Evolutionary conservation across 2,888 invertebrate species (phyloP), one percentile per base, ranked within the genome.

Genomic region (Diaprepes abbreviatus): DNA sequence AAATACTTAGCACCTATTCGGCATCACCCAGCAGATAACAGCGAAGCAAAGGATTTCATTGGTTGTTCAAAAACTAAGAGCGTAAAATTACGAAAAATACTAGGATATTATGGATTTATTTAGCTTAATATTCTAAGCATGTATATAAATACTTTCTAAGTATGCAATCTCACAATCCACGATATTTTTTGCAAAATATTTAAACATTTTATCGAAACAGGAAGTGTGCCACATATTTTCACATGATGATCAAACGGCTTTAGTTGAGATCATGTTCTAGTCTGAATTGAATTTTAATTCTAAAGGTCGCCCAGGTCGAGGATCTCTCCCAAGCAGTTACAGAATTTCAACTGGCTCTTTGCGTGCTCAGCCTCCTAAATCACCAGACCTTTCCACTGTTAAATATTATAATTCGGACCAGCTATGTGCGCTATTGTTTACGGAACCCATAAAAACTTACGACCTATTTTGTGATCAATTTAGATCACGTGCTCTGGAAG

Each of bases 341-440:
- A 24, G 70, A 70, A 70, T 70, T 58, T 52, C 65, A 64, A 70
- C 54, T 35, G 62, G 6, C 16, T 33, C 57, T 36, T 58, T 65
- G 58, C 70, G 70, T 70, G 70, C 70, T 60, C 65, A 59, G 70
- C 70, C 54, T 70, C 65, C 65, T 60, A 70, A 70, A 70, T 70
- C 35, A 40, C 59, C 70, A 43, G 50, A 63, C 45, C 63, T 62
- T 68, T 68, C 55, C 62, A 45, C 68, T 68, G 63, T 70, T 65
- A 60, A 68, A 65, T 71, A 71, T 71, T 71, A 71, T 68, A 71
- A 71, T 71, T 68, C 65, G 55, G 64, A 28, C 12, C 52, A 58
- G 59, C 68, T 68, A 71, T 71, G 71, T 68, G 71, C 59, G 50
- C 71, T 68, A 71, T 71, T 71, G 67, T 68, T 71, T 66, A 66